Evolutionary conservation across 2,113 vertebrate genomes (phyloP).

Genomic region (Microcebus murinus): DNA sequence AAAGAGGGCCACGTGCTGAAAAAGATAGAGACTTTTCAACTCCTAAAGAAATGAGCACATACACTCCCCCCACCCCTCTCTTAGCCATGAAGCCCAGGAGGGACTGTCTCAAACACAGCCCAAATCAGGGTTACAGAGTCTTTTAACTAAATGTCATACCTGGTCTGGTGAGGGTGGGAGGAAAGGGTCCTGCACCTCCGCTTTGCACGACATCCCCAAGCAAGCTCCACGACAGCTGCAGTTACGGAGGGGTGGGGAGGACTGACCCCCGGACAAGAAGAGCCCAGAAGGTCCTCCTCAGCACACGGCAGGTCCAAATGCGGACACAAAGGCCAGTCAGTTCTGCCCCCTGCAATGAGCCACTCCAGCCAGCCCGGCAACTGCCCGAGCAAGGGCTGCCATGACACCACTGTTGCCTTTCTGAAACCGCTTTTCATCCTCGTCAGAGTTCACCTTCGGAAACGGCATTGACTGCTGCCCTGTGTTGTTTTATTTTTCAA

Average conservation of each 20-base stretch:
- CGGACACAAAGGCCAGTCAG: not conserved
- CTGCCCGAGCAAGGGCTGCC: not conserved
- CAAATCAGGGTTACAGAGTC: not conserved
- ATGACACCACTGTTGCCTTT: accelerated
- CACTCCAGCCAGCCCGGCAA: not conserved
- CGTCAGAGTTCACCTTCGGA: not conserved
- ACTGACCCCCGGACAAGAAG: not conserved
- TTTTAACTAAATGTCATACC: not conserved
- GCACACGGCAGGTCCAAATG: not conserved
- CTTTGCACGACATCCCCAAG: not conserved
- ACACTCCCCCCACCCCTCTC: accelerated
- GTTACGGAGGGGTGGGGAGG: too few relatives aligned
- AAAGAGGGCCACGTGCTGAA: accelerated
- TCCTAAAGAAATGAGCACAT: accelerated
- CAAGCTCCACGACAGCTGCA: not conserved
- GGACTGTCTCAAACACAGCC: accelerated
- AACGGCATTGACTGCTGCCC: not conserved
- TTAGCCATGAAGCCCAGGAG: not conserved
- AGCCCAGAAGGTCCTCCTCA: not conserved
- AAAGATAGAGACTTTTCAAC: not conserved
- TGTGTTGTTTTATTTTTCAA: not conserved
- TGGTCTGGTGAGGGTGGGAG: not conserved
- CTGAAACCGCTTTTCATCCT: not conserved
- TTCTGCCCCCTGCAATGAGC: accelerated
- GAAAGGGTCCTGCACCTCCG: accelerated